A percentile compares a stretch with the other conserved stretches of the same genome.
phyloP scores from a whole-genome alignment of 2,113 vertebrate species.

The Mola mola region DNA sequence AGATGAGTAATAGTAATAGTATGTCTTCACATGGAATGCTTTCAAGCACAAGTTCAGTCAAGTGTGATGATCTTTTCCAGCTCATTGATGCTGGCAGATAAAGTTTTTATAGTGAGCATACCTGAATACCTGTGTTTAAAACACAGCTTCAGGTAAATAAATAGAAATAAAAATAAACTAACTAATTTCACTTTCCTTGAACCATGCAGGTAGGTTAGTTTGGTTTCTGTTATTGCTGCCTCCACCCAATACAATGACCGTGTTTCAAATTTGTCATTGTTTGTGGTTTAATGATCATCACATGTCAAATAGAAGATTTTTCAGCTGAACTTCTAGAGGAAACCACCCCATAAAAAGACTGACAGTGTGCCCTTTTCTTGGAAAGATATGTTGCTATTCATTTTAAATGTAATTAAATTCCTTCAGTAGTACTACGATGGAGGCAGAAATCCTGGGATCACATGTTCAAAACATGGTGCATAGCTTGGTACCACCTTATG shows the following conservation, averaged over 20 bases:
- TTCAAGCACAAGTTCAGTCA: neutral
- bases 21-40: neutral
- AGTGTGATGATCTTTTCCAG: conserved; percentile 4
- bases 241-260: neutral
- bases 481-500: neutral
- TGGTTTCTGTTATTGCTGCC: neutral
- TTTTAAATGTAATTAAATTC: neutral
- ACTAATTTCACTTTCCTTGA: too few relatives aligned
- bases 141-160: too few relatives aligned
- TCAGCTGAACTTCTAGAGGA: too few relatives aligned
- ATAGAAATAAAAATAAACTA: too few relatives aligned
- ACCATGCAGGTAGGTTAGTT: neutral
- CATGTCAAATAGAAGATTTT: too few relatives aligned
- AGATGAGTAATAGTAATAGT: conserved; percentile 13
- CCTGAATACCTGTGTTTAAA: neutral
- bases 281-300: too few relatives aligned
- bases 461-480: neutral
- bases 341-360: too few relatives aligned
- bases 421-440: neutral
- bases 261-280: too few relatives aligned
- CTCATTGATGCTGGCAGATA: neutral
- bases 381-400: neutral
- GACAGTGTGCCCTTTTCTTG: too few relatives aligned
- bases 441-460: neutral
- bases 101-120: conserved; percentile 2